Evolutionary conservation across 2,797 vertebrate species (phyloP).

Genomic region (Mus minutoides): DNA sequence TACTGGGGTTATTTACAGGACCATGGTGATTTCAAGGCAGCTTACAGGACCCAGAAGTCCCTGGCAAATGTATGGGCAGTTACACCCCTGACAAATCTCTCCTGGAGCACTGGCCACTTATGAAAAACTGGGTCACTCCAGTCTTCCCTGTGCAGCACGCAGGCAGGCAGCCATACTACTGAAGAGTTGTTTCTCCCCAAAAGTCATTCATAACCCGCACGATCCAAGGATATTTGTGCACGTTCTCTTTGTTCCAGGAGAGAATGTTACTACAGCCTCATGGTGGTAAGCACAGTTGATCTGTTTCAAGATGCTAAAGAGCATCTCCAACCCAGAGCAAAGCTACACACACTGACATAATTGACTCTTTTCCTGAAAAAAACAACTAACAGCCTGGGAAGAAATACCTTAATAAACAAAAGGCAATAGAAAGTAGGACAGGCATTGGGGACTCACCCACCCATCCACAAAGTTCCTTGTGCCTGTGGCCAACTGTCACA

Average conservation of each 20-base stretch:
- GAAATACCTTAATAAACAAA: not conserved
- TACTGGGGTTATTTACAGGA: not conserved
- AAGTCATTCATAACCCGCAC: not conserved
- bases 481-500: not conserved
- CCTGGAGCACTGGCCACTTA: no score
- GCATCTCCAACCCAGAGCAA: not conserved
- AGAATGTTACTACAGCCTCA: not conserved
- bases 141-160: not conserved
- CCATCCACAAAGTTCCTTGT: not conserved
- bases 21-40: not conserved
- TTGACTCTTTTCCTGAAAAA: constrained; percentile 10
- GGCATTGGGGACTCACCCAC: not conserved
- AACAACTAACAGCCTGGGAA: not conserved
- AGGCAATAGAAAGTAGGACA: not conserved
- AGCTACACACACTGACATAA: not conserved
- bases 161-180: no score
- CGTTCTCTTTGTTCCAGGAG: not conserved
- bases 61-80: not conserved
- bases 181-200: not conserved
- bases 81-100: not conserved
- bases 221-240: not conserved
- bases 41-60: not conserved
- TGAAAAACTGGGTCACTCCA: not conserved
- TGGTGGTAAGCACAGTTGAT: not conserved
- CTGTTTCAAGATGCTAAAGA: not conserved